Evolutionary conservation across 2,113 vertebrate genomes (phyloP), one percentile per base, ranked within the genome.

Genomic region (Benitochromis conjunctus): DNA sequence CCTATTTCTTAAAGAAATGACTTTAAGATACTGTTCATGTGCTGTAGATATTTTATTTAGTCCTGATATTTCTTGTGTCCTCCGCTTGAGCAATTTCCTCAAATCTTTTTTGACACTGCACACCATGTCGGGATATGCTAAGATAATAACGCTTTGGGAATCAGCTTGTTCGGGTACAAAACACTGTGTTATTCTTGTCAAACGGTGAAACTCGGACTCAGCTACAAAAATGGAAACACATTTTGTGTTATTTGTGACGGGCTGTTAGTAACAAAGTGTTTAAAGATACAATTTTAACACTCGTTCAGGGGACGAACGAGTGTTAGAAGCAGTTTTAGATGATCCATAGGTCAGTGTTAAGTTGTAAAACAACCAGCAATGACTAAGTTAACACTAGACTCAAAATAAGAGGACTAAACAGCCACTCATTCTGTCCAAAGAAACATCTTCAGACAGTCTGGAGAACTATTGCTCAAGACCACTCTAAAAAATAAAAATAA

Each of bases 61-160:
- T 10, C 26, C 1, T 1, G 0, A 14, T 5, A 48, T 18, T 74
- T 48, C 66, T 46, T 46, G 38, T 46, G 21, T 71, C 5, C 8
- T 26, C 66, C 1, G 1, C 41, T 71, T 46, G 41, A 43, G 3
- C 41, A 46, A 9, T 46, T 71, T 26, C 14, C 21, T 71, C 66
- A 14, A 16, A 16, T 26, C 18, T 9, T 48, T 48, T 46, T 26
- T 48, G 26, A 46, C 5, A 71, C 41, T 48, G 66, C 21, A 71
- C 13, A 74, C 41, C 41, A 46, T 29, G 66, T 21, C 3, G 2
- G 21, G 8, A 48, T 1, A 48, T 29, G 24, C 66, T 21, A 74
- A 29, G 9, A 46, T 2, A 71, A 46, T 46, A 74, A 24, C 0
- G 0, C 9, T 71, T 48, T 48, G 3, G 26, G 9, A 48, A 29